Evolutionary conservation across 2,888 invertebrate species (phyloP), one percentile per base, ranked within the genome.

Genomic region (Melanchra persicariae): DNA sequence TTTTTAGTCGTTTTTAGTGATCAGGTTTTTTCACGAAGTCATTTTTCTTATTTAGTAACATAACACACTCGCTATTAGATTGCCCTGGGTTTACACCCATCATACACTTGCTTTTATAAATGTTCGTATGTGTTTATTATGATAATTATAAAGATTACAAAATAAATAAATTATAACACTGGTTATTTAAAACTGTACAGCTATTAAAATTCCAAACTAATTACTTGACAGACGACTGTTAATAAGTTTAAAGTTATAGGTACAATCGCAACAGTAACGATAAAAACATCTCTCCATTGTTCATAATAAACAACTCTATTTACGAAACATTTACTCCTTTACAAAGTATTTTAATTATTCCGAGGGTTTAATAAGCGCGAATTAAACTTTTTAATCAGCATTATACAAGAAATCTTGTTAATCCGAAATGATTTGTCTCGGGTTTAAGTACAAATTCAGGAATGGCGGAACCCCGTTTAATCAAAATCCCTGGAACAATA

Each of bases 401-500:
- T 86, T 86, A 84, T 72, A 86, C 88, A 85, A 87, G 83, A 87
- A 90, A 91, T 91, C 88, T 85, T 83, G 81, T 89, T 91, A 90
- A 92, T 88, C 87, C 85, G 61, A 85, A 87, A 90, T 90, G 86
- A 93, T 93, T 93, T 89, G 89, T 89, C 86, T 83, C 72, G 85
- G 87, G 83, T 90, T 88, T 84, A 84, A 86, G 87, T 84, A 85
- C 85, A 87, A 92, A 89, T 89, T 89, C 85, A 86, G 85, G 83
- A 83, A 83, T 81, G 81, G 82, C 80, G 83, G 86, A 86, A 89
- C 87, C 90, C 89, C 88, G 87, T 91, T 93, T 93, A 93, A 93
- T 93, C 92, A 90, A 90, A 94, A 92, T 88, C 87, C 74, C 79
- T 81, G 84, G 89, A 93, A 94, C 92, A 95, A 94, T 93, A 90